These are phyloP conservation scores for Carcinoscorpius rotundicauda DNA, from an alignment of 1,140 invertebrate species.

Conservation along the genomic window DNA sequence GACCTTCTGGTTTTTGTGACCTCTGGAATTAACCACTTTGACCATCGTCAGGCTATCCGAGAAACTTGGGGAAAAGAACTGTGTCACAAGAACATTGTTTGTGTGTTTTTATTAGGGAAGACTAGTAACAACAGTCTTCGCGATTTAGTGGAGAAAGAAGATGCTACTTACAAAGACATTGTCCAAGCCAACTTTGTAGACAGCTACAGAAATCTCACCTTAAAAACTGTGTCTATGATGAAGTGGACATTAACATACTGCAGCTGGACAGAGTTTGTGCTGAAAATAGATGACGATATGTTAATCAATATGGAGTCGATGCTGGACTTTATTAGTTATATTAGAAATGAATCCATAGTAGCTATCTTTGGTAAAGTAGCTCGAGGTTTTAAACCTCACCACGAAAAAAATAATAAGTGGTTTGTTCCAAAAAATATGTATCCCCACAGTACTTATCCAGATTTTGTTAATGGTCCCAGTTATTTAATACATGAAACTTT, in stretches of 20 bases:
- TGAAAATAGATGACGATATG: conserved; percentile 24
- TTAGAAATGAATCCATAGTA: conserved; percentile 9
- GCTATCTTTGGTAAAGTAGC: conserved; percentile 57
- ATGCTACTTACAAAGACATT: conserved; percentile 27
- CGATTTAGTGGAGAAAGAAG: conserved; percentile 6
- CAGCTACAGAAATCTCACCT: conserved; percentile 13
- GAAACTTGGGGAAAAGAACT: conserved; percentile 47
- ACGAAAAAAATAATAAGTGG: conserved; percentile 51
- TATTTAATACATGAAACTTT: conserved; percentile 39
- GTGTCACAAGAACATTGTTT: conserved; percentile 7
- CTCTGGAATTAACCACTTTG: no score
- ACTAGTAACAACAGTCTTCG: neutral
- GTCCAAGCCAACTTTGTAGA: conserved; percentile 15
- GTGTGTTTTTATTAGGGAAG: conserved; percentile 7
- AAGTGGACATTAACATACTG: conserved; percentile 54
- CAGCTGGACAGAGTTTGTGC: neutral
- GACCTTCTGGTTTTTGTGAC: no score
- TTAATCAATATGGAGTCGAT: conserved; percentile 21
- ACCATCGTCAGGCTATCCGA: conserved; percentile 25
- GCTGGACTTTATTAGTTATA: no score
- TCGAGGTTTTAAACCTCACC: conserved; percentile 68
- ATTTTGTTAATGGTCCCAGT: conserved; percentile 28
- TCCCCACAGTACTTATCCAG: conserved; percentile 20
- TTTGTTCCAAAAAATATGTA: conserved; percentile 23
- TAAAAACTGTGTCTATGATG: conserved; percentile 11